Evolutionary conservation across 2,888 invertebrate genomes (phyloP).

Genomic region (Eristalinus sepulchralis): DNA sequence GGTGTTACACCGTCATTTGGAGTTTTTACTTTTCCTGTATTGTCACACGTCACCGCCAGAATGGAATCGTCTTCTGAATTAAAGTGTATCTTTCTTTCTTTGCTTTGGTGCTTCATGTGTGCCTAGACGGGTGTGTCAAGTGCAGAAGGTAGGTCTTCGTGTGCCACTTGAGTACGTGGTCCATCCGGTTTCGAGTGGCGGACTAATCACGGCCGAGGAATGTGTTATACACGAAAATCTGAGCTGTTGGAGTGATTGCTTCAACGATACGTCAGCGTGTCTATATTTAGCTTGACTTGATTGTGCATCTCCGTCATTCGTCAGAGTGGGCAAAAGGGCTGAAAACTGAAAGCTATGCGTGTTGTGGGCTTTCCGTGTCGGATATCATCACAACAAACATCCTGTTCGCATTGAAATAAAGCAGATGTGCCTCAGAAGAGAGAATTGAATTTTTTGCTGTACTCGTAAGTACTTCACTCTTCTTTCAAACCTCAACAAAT

Average conservation of each 20-base stretch:
- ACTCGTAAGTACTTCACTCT: neutral
- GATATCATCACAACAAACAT: no score
- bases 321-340: neutral
- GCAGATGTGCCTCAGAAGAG: neutral
- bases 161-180: neutral
- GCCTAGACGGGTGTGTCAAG: neutral
- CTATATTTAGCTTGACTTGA: neutral
- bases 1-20: neutral
- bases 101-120: neutral
- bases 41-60: neutral
- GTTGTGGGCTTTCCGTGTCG: neutral
- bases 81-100: neutral
- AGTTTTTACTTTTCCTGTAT: neutral
- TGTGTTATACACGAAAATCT: neutral
- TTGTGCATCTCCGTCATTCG: neutral
- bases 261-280: neutral
- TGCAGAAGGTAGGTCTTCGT: neutral
- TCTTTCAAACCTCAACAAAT: constrained; percentile 1
- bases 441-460: neutral
- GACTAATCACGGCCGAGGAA: neutral
- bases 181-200: neutral
- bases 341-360: no score
- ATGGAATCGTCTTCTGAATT: neutral
- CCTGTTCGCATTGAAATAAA: neutral
- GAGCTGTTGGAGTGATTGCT: neutral